These are phyloP conservation scores for Sesia apiformis DNA, from an alignment of 2,888 invertebrate species.

Conservation along the genomic window DNA sequence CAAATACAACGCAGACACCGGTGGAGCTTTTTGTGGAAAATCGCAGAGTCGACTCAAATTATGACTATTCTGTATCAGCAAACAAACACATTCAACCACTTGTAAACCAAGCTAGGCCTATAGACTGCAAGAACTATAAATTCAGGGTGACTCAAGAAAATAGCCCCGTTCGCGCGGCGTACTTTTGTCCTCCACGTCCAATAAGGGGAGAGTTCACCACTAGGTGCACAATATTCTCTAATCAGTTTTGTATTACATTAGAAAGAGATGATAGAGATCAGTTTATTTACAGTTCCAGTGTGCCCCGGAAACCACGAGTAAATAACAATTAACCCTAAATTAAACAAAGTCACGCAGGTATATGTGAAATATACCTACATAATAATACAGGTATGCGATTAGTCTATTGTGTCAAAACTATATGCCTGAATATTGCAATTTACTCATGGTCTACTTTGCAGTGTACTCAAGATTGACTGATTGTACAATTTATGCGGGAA, in stretches of 20 bases:
- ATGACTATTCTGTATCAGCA: conserved; percentile 7
- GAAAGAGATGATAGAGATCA: conserved; percentile 51
- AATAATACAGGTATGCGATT: background rate
- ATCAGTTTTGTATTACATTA: conserved; percentile 55
- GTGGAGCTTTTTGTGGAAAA: conserved; percentile 26
- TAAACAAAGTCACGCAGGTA: background rate
- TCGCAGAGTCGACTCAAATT: conserved; percentile 21
- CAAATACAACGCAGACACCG: conserved; percentile 26
- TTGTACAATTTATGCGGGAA: too few relatives aligned
- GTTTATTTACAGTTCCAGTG: conserved; percentile 32
- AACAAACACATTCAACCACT: background rate
- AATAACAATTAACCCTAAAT: background rate
- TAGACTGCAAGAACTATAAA: conserved; percentile 64
- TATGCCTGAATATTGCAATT: background rate
- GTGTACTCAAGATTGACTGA: too few relatives aligned
- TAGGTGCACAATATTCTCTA: conserved; percentile 61
- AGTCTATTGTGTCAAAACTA: background rate
- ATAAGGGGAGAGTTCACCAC: conserved; percentile 34
- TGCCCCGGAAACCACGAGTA: conserved; percentile 42
- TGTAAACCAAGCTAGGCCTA: conserved; percentile 23
- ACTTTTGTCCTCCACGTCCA: conserved; percentile 55
- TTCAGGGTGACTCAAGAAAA: conserved; percentile 49
- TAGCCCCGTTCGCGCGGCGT: conserved; percentile 40
- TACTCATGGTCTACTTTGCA: too few relatives aligned
- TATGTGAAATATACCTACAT: background rate